phyloP scores from a whole-genome alignment of 1,140 invertebrate genomes.

The roundworm (Caenorhabditis elegans) region DNA sequence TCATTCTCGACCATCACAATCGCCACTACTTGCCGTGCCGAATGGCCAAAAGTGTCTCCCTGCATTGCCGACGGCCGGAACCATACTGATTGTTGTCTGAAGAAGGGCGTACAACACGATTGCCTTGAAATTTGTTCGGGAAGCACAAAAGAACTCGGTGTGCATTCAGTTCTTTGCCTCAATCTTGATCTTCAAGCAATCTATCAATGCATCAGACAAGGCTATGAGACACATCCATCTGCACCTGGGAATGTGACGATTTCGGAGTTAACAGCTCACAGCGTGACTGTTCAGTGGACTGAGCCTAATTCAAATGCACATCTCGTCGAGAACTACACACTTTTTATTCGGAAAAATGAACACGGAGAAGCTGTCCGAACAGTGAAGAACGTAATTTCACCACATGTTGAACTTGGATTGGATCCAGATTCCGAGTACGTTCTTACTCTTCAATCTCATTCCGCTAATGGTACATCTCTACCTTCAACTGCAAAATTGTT shows the following conservation, averaged over 20 bases:
- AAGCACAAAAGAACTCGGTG: constrained; percentile 24
- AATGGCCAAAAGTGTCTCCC: constrained; percentile 46
- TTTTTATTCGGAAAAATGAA: constrained; percentile 42
- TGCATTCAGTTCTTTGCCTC: constrained; percentile 44
- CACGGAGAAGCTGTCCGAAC: constrained; percentile 32
- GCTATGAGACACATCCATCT: constrained; percentile 44
- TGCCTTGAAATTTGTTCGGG: constrained; percentile 40
- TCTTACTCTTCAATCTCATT: constrained; percentile 35
- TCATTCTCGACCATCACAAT: constrained; percentile 36
- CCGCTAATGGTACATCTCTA: constrained; percentile 33
- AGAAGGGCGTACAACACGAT: constrained; percentile 38
- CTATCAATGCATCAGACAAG: constrained; percentile 44
- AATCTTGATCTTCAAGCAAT: constrained; percentile 41
- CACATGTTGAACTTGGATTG: constrained; percentile 33
- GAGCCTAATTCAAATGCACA: constrained; percentile 39
- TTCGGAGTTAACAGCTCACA: not conserved
- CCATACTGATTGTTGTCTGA: constrained; percentile 41
- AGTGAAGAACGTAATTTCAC: constrained; percentile 4
- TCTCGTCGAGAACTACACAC: constrained; percentile 37
- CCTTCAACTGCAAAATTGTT: constrained; percentile 44
- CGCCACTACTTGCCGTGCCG: constrained; percentile 34
- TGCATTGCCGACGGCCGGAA: constrained; percentile 43
- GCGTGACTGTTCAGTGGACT: constrained; percentile 26
- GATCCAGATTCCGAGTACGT: constrained; percentile 42
- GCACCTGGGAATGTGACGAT: constrained; percentile 42